These are phyloP conservation scores for Capitella teleta DNA, from an alignment of 1,140 invertebrate genomes.

Conservation along the genomic window DNA sequence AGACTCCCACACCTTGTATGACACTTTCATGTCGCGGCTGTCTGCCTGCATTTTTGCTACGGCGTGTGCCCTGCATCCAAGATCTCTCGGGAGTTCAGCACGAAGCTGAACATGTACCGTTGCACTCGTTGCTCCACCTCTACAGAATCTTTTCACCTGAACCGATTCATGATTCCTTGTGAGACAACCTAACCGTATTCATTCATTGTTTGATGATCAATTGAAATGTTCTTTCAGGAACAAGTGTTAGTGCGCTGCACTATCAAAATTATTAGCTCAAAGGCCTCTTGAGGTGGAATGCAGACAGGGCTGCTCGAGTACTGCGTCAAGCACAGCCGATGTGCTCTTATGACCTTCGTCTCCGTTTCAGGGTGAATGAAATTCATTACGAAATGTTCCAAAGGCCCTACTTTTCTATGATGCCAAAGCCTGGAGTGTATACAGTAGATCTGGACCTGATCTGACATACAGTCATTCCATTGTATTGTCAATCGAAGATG, in stretches of 20 bases:
- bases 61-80: constrained; percentile 20
- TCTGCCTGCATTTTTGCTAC: constrained; percentile 17
- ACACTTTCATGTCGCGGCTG: constrained; percentile 16
- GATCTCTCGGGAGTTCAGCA: constrained; percentile 16
- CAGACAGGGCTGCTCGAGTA: constrained; percentile 11
- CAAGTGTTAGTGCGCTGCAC: constrained; percentile 14
- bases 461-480: too few species aligned
- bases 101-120: too few species aligned
- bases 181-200: too few species aligned
- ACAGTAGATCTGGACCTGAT: too few species aligned
- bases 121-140: constrained; percentile 16
- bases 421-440: too few species aligned
- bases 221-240: too few species aligned
- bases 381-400: background rate
- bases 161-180: constrained; percentile 17
- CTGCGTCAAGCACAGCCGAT: background rate
- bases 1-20: constrained; percentile 19
- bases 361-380: background rate
- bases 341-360: background rate
- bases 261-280: constrained; percentile 18
- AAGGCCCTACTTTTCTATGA: too few species aligned
- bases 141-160: constrained; percentile 16
- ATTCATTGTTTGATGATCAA: too few species aligned
- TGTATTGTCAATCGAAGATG: too few species aligned
- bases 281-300: constrained; percentile 18